These are phyloP conservation scores for Drosophila seclusa DNA, from an alignment of 2,888 invertebrate genomes.

Conservation along the genomic window DNA sequence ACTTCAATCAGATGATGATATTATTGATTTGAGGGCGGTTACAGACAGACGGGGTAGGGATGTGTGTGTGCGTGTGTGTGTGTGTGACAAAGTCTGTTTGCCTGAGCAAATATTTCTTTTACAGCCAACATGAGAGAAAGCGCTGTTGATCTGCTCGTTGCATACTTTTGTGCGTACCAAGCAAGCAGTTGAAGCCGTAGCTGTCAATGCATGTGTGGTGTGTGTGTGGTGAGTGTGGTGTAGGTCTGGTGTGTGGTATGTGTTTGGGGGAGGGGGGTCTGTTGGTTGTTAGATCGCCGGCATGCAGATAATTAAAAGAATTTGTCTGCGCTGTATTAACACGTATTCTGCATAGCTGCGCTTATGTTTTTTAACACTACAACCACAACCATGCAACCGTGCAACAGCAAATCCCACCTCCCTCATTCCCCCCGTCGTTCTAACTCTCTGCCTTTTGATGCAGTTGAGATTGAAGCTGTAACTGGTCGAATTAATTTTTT, in stretches of 20 bases:
- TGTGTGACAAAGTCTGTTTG: neutral
- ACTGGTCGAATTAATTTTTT: neutral
- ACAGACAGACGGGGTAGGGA: neutral
- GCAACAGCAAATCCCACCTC: neutral
- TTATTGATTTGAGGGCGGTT: neutral
- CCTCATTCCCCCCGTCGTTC: neutral
- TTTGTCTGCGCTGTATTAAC: conserved; percentile 35
- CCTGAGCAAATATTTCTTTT: conserved; percentile 35
- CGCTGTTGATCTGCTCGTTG: conserved; percentile 22
- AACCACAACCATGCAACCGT: neutral
- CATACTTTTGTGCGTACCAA: conserved; percentile 15
- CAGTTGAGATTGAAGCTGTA: neutral
- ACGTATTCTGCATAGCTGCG: conserved; percentile 27
- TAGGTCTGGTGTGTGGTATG: neutral
- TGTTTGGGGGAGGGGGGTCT: no score
- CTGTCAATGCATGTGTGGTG: neutral
- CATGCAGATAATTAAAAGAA: conserved; percentile 28
- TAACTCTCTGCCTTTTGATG: neutral
- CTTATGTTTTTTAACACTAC: neutral
- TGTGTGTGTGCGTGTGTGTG: neutral
- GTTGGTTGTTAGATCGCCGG: neutral
- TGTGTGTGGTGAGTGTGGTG: neutral
- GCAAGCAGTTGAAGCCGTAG: neutral
- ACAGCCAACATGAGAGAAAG: conserved; percentile 34
- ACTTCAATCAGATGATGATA: neutral